Base-by-base conservation (phyloP, 1,140 invertebrate species). In the Pachypeltis micranthus region DNA sequence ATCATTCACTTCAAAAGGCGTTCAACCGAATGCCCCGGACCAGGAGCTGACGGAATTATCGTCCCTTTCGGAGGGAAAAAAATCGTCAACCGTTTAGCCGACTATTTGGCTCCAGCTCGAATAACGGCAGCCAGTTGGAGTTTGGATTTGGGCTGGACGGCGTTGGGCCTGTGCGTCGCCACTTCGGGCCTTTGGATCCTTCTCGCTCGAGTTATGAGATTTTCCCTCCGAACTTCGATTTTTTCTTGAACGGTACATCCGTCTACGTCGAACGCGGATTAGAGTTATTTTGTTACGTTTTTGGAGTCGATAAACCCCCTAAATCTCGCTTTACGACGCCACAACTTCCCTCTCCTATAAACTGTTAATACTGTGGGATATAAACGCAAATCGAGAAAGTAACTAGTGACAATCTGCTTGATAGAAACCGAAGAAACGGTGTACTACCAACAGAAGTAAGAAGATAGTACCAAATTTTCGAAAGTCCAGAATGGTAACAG, bases 141-240 rank as follows among this genome's bases (percentile, higher is more conserved):
- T 24, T 75, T 91, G 63, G 84, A 89, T 63, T 75, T 91, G 0
- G 88, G 88, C 21, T 91, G 87, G 88, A 85, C 83, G 19, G 88
- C 89, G 1, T 86, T 91, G 0, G 83, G 82, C 0, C 72, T 90
- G 0, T 90, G 87, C 65, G 80, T 88, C 2, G 80, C 88, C 19
- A 86, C 89, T 0, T 85, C 85, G 0, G 75, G 90, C 0, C 77
- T 91, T 1, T 93, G 91, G 91, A 90, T 92, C 51, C 75, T 92
- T 34, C 78, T 93, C 16, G 90, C 88, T 16, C 91, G 91, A 75
- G 88, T 92, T 65, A 91, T 92, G 88, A 79, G 90, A 68, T 91
- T 91, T 73, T 90, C 87, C 29, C 64, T 66, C 14, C 28, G 21
- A 51, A 51, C 47, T 10, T 16, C 47, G 3, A 51, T 51, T 10